Percentiles rank a stretch among this genome's conserved stretches.
Conservation (phyloP, 1,140 invertebrate genomes). For the Steinernema khuongi region DNA sequence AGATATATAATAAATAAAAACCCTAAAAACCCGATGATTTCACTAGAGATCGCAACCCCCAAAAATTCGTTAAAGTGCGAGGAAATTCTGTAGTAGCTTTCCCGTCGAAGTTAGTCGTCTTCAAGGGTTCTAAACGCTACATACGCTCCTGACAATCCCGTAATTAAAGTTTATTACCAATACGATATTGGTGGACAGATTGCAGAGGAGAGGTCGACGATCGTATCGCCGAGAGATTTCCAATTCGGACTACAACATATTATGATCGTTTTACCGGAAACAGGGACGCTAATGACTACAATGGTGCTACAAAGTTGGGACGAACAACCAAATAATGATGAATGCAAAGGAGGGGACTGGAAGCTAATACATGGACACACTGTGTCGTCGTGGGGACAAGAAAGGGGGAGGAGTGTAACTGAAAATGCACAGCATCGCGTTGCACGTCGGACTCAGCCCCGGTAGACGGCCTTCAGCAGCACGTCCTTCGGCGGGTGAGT, state of each 20-base stretch:
- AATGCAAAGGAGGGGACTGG: neutral
- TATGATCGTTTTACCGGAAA: constrained; percentile 13
- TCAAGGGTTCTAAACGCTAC: no score
- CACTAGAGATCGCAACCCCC: no score
- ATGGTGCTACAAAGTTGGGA: constrained; percentile 10
- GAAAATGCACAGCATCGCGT: neutral
- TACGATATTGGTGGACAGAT: neutral
- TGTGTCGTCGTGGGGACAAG: no score
- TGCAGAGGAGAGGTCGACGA: neutral
- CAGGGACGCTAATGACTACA: neutral
- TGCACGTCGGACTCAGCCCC: neutral
- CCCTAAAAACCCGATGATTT: no score
- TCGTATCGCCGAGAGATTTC: neutral
- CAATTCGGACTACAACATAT: neutral
- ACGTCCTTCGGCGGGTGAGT: constrained; percentile 24
- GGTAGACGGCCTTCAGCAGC: constrained; percentile 16
- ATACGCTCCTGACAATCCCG: constrained; percentile 3
- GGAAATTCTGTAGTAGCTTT: no score
- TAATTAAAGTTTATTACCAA: constrained; percentile 17
- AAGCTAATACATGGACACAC: no score
- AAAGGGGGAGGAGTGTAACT: neutral
- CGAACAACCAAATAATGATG: neutral
- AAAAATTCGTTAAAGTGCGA: no score
- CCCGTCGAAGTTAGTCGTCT: no score
- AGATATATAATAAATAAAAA: no score